A percentile compares a stretch with the other conserved stretches of the same genome.
These are phyloP conservation scores for Odontocolon sp. DNA, from an alignment of 2,888 invertebrate genomes.

Conservation along the genomic window DNA sequence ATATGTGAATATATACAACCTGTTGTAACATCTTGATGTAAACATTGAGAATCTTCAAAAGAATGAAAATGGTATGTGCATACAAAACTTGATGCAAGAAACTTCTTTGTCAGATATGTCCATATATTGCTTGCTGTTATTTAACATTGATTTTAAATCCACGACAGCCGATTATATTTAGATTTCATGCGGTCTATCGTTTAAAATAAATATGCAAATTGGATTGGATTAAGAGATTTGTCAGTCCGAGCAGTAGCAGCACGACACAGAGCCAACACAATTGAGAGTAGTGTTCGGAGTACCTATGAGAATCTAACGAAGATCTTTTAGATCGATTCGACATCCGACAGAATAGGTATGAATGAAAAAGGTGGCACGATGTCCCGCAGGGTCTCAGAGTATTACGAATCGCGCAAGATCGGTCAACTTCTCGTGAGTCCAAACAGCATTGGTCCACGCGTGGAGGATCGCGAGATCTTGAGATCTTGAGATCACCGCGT, in stretches of 20 bases:
- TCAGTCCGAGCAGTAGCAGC: conserved; percentile 3
- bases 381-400: conserved; percentile 28
- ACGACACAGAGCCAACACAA: background rate
- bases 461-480: background rate
- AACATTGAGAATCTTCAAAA: background rate
- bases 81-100: too few relatives aligned
- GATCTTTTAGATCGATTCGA: conserved; percentile 32
- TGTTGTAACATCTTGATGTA: background rate
- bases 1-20: conserved; percentile 13
- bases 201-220: conserved; percentile 13
- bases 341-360: background rate
- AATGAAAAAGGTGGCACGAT: conserved; percentile 30
- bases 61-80: background rate
- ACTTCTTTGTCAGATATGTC: too few relatives aligned
- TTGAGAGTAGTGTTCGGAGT: background rate
- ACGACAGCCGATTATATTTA: background rate
- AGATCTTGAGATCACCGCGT: conserved; percentile 38
- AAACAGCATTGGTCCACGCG: background rate
- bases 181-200: background rate
- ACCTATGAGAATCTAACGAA: conserved; percentile 10
- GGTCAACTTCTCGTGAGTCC: conserved; percentile 23
- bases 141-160: too few relatives aligned
- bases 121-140: too few relatives aligned
- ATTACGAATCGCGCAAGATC: conserved; percentile 49
- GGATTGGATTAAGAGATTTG: conserved; percentile 25